Base-by-base conservation (phyloP, 2,888 invertebrate genomes). In the Clostera curtula region DNA sequence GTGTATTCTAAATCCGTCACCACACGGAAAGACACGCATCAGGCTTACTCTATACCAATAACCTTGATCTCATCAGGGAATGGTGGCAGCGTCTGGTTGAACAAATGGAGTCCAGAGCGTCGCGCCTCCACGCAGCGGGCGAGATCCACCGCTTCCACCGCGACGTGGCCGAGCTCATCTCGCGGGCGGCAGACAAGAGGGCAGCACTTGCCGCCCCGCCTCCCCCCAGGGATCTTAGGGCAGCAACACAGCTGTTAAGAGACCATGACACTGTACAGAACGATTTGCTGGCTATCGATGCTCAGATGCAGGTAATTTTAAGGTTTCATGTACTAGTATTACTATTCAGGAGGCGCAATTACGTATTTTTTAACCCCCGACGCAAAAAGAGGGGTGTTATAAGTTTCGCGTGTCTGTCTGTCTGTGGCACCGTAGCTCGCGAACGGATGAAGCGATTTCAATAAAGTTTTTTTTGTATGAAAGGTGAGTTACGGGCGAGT, bases 121-220 rank as follows among this genome's bases (percentile, higher is more conserved):
- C 92, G 36, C 91, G 96, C 19, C 83, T 99, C 18, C 90, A 92
- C 60, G 98, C 96, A 1, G 98, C 98, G 1, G 97, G 95, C 5
- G 97, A 98, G 82, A 96, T 98, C 43, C 98, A 98, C 74, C 89
- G 97, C 29, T 98, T 97, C 87, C 98, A 98, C 77, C 89, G 97
- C 27, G 98, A 98, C 73, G 96, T 94, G 1, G 94, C 93, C 11
- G 97, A 98, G 60, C 93, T 96, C 2, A 72, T 96, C 5, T 91
- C 93, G 19, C 86, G 97, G 12, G 96, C 96, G 19, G 94, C 56
- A 0, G 97, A 96, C 65, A 96, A 97, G 61, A 90, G 93, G 38
- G 92, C 93, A 0, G 92, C 91, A 2, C 88, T 98, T 19, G 93
- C 93, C 1, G 90, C 90, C 1, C 93, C 93, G 41, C 76, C 58